Percentiles rank a stretch among this genome's conserved stretches.
phyloP scores from a whole-genome alignment of 2,888 invertebrate genomes.

The Tortricodes alternella region DNA sequence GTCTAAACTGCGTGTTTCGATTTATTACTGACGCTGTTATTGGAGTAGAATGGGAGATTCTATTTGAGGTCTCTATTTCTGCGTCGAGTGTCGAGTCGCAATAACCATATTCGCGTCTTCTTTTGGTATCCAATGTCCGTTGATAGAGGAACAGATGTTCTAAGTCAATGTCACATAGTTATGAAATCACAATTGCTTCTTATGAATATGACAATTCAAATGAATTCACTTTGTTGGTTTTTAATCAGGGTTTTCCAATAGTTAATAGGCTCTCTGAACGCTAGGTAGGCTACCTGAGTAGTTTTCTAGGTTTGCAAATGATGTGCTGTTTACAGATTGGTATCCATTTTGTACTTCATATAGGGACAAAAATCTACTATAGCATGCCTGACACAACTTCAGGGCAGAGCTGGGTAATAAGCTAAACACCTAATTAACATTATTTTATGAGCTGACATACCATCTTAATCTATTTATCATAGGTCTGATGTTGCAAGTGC shows the following conservation, averaged over 20 bases:
- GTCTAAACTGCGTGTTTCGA: constrained; percentile 2
- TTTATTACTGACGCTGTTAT: constrained; percentile 9
- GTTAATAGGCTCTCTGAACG: background rate
- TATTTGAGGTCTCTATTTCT: constrained; percentile 9
- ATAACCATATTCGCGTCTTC: background rate
- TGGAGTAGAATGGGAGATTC: background rate
- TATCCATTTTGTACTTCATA: too few species aligned
- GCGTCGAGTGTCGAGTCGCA: background rate
- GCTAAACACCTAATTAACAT: too few species aligned
- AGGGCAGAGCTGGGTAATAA: too few species aligned
- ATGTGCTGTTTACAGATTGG: too few species aligned
- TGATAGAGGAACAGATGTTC: background rate
- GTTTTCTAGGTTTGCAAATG: too few species aligned
- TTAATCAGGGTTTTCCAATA: background rate
- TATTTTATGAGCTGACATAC: too few species aligned
- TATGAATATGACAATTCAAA: background rate
- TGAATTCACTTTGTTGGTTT: background rate
- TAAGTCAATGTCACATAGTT: background rate
- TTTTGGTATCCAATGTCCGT: background rate
- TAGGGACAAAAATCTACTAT: too few species aligned
- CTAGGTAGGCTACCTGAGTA: background rate
- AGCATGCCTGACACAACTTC: too few species aligned
- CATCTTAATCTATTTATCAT: too few species aligned
- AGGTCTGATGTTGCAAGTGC: too few species aligned
- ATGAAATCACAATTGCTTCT: background rate